phyloP scores from a whole-genome alignment of 2,797 vertebrate genomes.

The Sciaenops ocellatus region DNA sequence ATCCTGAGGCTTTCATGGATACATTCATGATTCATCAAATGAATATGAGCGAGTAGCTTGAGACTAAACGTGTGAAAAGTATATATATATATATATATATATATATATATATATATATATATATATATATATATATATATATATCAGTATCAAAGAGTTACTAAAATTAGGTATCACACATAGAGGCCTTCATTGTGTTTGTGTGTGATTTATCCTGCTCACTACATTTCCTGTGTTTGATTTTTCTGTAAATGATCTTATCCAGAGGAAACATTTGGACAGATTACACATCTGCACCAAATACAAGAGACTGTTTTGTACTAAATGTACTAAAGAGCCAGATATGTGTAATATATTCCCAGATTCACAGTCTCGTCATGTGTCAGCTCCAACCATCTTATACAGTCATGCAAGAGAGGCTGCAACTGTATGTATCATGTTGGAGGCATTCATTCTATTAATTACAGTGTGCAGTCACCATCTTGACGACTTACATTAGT shows the following conservation, averaged over 20 bases:
- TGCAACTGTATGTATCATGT: constrained; percentile 32
- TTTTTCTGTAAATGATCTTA: not conserved
- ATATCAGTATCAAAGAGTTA: too few relatives aligned
- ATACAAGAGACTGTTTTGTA: not conserved
- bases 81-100: too few relatives aligned
- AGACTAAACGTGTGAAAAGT: too few relatives aligned
- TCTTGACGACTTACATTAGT: constrained; percentile 47
- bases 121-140: too few relatives aligned
- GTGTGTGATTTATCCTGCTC: not conserved
- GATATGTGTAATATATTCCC: too few relatives aligned
- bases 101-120: too few relatives aligned
- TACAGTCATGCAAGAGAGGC: constrained; percentile 24
- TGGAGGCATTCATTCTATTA: constrained; percentile 43
- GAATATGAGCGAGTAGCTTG: too few relatives aligned
- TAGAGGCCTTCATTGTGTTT: too few relatives aligned
- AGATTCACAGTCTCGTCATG: not conserved
- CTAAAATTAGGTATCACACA: not conserved
- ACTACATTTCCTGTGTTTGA: not conserved
- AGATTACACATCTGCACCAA: not conserved
- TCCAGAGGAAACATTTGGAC: not conserved
- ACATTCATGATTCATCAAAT: too few relatives aligned
- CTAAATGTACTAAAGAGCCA: too few relatives aligned
- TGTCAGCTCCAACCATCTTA: constrained; percentile 22
- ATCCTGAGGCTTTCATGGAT: too few relatives aligned
- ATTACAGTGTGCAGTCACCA: not conserved